Base-by-base conservation (phyloP, 2,888 invertebrate species). In the Glaucopsyche alexis region DNA sequence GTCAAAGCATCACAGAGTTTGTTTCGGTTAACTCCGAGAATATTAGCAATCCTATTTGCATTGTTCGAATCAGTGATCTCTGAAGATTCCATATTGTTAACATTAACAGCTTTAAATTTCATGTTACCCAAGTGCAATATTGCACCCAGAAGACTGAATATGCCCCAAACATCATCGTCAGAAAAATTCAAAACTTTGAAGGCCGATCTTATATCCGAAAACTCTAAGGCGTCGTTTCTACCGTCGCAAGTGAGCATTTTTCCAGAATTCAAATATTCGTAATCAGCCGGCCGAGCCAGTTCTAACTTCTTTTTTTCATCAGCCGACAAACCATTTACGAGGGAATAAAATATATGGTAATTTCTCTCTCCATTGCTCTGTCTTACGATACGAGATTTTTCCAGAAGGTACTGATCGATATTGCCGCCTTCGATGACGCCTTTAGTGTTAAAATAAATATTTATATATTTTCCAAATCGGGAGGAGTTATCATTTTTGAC, bases 401-500 rank as follows among this genome's bases (percentile, higher is more conserved):
- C 99, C 79, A 99, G 89, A 66, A 99, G 93, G 90, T 99, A 99
- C 84, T 99, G 98, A 78, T 99, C 98, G 74, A 99, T 98, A 82
- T 95, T 96, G 0, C 99, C 99, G 0, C 98, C 98, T 89, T 98
- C 97, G 77, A 99, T 99, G 0, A 95, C 94, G 8, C 98, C 98
- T 76, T 94, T 94, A 76, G 94, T 94, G 82, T 95, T 97, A 84
- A 98, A 98, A 82, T 96, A 95, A 76, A 98, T 96, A 83, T 98
- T 97, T 71, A 98, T 97, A 85, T 98, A 99, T 90, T 99, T 99
- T 72, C 99, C 99, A 83, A 99, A 99, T 77, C 99, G 94, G 19
- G 98, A 98, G 0, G 99, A 99, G 87, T 99, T 99, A 86, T 99
- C 98, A 84, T 99, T 99, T 72, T 97, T 94, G 13, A 98, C 96